Base-by-base conservation (phyloP, 2,888 invertebrate species). In the Acanthopleura granulata region DNA sequence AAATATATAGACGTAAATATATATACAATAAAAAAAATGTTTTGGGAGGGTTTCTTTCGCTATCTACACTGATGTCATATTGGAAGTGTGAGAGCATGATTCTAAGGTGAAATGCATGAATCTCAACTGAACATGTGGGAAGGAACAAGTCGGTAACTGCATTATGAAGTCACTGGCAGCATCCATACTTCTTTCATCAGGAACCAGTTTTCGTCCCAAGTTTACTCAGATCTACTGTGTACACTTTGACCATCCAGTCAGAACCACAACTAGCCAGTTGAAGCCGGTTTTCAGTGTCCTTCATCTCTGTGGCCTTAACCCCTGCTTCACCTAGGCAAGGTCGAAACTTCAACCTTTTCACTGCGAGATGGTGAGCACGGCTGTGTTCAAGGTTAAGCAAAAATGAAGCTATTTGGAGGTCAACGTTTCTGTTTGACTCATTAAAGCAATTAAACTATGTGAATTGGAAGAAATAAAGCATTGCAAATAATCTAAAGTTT, bases 301-400 rank as follows among this genome's bases (percentile, higher is more conserved):
- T 76, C 51, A 51, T 61, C 22, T 75, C 62, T 49, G 75, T 69
- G 16, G 78, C 75, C 25, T 49, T 71, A 14, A 49, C 50, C 76
- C 85, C 85, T 30, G 82, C 79, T 49, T 77, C 73, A 1, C 86
- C 87, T 18, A 77, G 72, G 71, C 77, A 74, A 15, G 88, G 89
- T 57, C 88, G 81, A 79, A 91, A 90, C 69, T 78, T 79, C 12
- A 91, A 75, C 25, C 87, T 80, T 76, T 87, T 90, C 18, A 91
- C 88, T 15, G 89, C 86, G 62, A 86, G 76, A 80, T 90, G 90
- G 79, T 90, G 90, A 40, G 89, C 87, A 76, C 74, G 74, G 77
- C 88, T 90, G 78, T 89, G 78, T n/a, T 18, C 18, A 72, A 66
- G 62, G 71, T 71, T 71, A 71, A 71, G 71, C 30, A 49, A 75